Conservation (phyloP, 2,797 vertebrate species). For the Eulemur coronatus region DNA sequence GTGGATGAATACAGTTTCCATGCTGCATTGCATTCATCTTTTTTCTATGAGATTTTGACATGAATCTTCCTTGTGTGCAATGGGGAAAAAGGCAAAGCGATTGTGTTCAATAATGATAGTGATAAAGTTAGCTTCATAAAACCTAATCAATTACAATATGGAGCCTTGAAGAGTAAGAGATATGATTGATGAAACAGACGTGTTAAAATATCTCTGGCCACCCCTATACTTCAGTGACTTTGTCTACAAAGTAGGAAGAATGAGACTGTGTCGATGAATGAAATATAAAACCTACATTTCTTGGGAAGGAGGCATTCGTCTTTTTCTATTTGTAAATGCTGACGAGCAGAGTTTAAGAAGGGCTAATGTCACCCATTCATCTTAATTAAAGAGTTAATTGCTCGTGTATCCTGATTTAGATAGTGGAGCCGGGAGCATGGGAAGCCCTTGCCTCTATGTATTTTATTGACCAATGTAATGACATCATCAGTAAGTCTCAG, state of each 20-base stretch:
- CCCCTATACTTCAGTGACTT: slow-evolving; percentile 74
- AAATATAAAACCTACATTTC: slow-evolving; percentile 86
- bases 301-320: slow-evolving; percentile 84
- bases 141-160: slow-evolving; percentile 54
- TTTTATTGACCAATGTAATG: slow-evolving; percentile 85
- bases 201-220: slow-evolving; percentile 70
- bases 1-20: background rate
- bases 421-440: slow-evolving; percentile 80
- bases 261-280: slow-evolving; percentile 81
- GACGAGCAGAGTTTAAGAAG: slow-evolving; percentile 88
- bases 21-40: background rate
- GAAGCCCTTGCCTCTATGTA: slow-evolving; percentile 81
- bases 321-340: slow-evolving; percentile 88
- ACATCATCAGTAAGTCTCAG: slow-evolving; percentile 83
- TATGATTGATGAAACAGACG: slow-evolving; percentile 70
- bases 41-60: background rate
- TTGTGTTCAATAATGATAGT: background rate
- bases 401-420: slow-evolving; percentile 86
- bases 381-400: slow-evolving; percentile 92
- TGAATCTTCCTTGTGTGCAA: background rate
- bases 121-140: slow-evolving; percentile 52
- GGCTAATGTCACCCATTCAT: slow-evolving; percentile 88
- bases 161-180: slow-evolving; percentile 66
- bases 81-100: background rate
- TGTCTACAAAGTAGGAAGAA: slow-evolving; percentile 82